Evolutionary conservation across 2,113 vertebrate genomes (phyloP), one percentile per base, ranked within the genome.

Genomic region (Danio rerio): DNA sequence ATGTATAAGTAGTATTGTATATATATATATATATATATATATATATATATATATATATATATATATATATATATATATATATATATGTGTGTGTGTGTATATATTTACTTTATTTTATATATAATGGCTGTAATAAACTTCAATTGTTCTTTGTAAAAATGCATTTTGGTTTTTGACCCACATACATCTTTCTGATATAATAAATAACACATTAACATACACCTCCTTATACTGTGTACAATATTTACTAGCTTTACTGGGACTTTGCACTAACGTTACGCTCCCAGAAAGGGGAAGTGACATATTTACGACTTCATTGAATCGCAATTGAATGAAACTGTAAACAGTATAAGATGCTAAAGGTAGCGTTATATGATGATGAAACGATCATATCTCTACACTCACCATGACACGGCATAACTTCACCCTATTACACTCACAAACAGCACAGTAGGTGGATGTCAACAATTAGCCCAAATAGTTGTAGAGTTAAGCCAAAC

Each of bases 371-470:
- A 31, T 31, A 31, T 31, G 31, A 31, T 6, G 21, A 56, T 16
- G 70, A 6, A 40, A 42, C n/a, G 2, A 40, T 42, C 13, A 55
- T 9, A 72, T 31, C n/a, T 0, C 10, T 50, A 10, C 2, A 15
- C 20, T 55, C 70, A 73, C 42, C 31, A n/a, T 73, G 70, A 73
- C 70, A n/a, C 15, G 15, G 70, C 70, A 55, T 6, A 16, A 56
- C 40, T 43, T 16, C n/a, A 58, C 65, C 5, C 7, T 4, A n/a
- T 8, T 5, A n/a, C 42, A n/a, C 3, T 31, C 5, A 66, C 13
- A 66, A 4, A 9, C 40, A 16, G 40, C 40, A 10, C 63, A 21
- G n/a, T n/a, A n/a, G n/a, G n/a, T n/a, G n/a, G 9, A 69, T 47
- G 16, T 18, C 5, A 70, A 12, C 47, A 31, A 21, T 10, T 20